Percentiles rank a stretch among this genome's conserved stretches.
phyloP scores from a whole-genome alignment of 2,113 vertebrate genomes.

The Thymallus thymallus region DNA sequence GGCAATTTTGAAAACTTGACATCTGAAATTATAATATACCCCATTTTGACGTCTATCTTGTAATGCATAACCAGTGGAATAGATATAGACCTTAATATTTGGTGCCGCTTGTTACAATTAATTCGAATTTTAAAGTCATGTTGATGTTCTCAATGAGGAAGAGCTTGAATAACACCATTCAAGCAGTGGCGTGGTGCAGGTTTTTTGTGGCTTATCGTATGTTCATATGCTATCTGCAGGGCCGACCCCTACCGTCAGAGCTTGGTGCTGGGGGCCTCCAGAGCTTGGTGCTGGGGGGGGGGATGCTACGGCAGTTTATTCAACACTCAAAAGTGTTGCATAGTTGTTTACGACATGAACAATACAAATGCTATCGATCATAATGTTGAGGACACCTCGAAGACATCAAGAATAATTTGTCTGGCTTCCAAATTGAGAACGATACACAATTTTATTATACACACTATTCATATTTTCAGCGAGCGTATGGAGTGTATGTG shows the following conservation, averaged over 20 bases:
- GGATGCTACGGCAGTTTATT: no score
- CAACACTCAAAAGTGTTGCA: no score
- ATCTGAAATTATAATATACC: no score
- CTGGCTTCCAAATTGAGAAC: background rate
- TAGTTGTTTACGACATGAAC: slow-evolving; percentile 1
- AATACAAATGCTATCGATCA: background rate
- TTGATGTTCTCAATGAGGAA: background rate
- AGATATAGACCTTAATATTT: no score
- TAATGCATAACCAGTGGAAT: no score
- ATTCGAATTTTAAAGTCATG: slow-evolving; percentile 44
- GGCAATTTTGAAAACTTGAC: slow-evolving; percentile 51
- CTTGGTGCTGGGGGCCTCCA: no score
- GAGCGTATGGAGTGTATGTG: slow-evolving; percentile 39
- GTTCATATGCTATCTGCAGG: no score
- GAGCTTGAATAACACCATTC: background rate
- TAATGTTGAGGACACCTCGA: background rate
- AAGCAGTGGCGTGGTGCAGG: background rate
- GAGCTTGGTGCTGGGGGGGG: no score
- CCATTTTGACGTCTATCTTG: no score
- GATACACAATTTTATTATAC: background rate
- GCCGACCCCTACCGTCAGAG: no score
- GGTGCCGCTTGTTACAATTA: slow-evolving; percentile 23
- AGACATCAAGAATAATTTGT: background rate
- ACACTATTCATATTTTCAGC: slow-evolving; percentile 28
- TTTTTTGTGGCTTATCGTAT: no score